These are phyloP conservation scores for Perizoma flavofasciatum DNA, from an alignment of 2,888 invertebrate genomes.

Conservation along the genomic window DNA sequence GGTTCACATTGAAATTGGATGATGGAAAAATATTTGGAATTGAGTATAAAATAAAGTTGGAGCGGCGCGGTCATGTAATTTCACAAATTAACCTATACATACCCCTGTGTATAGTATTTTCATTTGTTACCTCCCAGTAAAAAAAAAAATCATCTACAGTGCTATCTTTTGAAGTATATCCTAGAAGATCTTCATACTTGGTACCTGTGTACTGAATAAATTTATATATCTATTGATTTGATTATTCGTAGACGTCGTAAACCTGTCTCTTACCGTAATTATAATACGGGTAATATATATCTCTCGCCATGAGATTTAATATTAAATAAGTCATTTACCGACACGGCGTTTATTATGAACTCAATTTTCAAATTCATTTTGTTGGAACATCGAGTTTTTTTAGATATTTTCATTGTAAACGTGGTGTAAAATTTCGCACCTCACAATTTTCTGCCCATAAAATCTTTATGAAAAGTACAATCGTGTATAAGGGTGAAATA, in stretches of 20 bases:
- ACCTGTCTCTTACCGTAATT: not conserved
- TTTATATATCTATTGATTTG: no score
- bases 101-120: no score
- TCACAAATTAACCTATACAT: no score
- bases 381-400: constrained; percentile 8
- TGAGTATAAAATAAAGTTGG: not conserved
- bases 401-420: constrained; percentile 3
- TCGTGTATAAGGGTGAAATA: constrained; percentile 19
- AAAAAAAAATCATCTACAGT: no score
- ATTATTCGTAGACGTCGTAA: no score
- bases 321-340: constrained; percentile 2
- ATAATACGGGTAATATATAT: not conserved
- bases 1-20: not conserved
- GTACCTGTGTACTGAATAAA: no score
- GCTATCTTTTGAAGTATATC: no score
- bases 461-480: constrained; percentile 30
- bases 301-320: constrained; percentile 7
- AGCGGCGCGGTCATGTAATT: no score
- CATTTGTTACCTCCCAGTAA: no score
- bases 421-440: constrained; percentile 10
- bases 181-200: no score
- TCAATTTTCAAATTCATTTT: constrained; percentile 12
- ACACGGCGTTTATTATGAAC: constrained; percentile 15
- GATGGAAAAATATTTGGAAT: not conserved
- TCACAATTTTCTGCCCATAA: constrained; percentile 18